Base-by-base conservation (phyloP, 2,797 vertebrate genomes). In the Mormyrus hasselquistii region DNA sequence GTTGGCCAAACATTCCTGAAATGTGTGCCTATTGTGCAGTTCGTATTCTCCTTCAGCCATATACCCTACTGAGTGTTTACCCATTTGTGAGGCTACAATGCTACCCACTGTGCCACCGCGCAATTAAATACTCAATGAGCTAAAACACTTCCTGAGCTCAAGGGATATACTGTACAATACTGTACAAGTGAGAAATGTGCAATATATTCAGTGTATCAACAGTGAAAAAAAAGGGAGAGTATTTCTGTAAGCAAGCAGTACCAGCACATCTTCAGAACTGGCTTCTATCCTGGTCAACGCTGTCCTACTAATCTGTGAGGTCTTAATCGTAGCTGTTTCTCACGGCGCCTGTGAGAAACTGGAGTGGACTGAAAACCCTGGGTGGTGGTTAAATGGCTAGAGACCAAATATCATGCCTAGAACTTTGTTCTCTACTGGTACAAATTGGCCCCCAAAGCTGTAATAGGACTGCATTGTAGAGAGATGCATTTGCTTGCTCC, bases 401-500 rank as follows among this genome's bases (percentile, higher is more conserved):
- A 83, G 34, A 88, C 29, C 44, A 25, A 57, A 84, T 29, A 69
- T 47, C n/a, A 25, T 8, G 34, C 76, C 55, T 47, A 10, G 82
- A 10, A 73, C 85, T 62, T 73, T 62, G 53, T 82, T 82, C 76
- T 53, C 29, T 86, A 57, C 50, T 41, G 38, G 79, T 19, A 16
- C 76, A 76, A 88, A 90, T 88, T 62, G 69, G 25, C 38, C 55
- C 14, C 12, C 9, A 29, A 65, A 62, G 88, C 73, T 65, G 83
- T 49, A 44, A 38, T 85, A 47, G 19, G 82, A 87, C 76, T 84
- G 83, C 10, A 19, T 53, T 9, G 57, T n/a, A 14, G 29, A 65
- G 55, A 49, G 69, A 84, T 38, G 83, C 1, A 90, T 90, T 34
- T 22, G 90, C 49, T 55, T 41, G 69, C 34, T 38, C 73, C 73